These are phyloP conservation scores for Menura novaehollandiae DNA, from an alignment of 2,113 vertebrate genomes.

Conservation along the genomic window DNA sequence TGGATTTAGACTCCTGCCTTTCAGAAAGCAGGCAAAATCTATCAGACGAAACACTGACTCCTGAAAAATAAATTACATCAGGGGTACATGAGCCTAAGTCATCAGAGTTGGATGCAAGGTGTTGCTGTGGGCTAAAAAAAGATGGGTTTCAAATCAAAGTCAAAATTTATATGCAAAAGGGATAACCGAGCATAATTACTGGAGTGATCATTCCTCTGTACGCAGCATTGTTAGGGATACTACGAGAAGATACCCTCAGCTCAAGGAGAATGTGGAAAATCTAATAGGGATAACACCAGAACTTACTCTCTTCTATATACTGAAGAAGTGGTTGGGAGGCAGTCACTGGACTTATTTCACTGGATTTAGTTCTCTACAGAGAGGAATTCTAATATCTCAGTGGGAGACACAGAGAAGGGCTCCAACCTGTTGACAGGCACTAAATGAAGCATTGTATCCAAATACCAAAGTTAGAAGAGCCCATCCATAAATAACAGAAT, in stretches of 20 bases:
- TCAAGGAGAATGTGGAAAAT: neutral
- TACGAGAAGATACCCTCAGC: neutral
- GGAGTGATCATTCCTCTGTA: neutral
- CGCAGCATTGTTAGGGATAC: neutral
- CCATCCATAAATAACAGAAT: neutral
- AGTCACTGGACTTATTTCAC: neutral
- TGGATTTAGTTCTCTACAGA: neutral
- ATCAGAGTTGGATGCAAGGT: neutral
- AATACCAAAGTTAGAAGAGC: neutral
- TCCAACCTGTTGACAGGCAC: neutral
- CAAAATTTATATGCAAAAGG: neutral
- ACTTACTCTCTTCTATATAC: neutral
- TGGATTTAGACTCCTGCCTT: neutral
- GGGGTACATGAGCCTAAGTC: neutral
- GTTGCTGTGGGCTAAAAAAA: neutral
- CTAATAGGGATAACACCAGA: neutral
- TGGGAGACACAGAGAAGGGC: neutral
- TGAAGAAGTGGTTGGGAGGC: neutral
- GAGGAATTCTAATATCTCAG: neutral
- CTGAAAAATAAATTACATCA: neutral
- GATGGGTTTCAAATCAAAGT: neutral
- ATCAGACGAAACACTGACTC: neutral
- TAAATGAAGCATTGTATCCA: neutral
- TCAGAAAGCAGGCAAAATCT: neutral
- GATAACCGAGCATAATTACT: neutral